phyloP scores from a whole-genome alignment of 37 sponge, comb jelly and placozoan genomes.

The Petrosia ficiformis region DNA sequence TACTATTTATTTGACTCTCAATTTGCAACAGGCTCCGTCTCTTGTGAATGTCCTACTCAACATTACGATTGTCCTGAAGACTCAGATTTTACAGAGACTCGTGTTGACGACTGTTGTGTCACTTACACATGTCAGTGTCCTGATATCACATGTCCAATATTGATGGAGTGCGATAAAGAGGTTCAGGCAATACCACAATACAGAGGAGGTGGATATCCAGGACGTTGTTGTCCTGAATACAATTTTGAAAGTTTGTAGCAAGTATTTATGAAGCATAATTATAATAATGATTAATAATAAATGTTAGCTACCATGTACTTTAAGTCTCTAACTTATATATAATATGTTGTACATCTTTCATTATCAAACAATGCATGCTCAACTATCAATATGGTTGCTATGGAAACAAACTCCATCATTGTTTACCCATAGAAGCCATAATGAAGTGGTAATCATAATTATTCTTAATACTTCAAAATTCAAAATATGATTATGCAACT shows the following conservation, averaged over 20 bases:
- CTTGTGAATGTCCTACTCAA: constrained; percentile 57
- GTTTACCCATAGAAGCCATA: too few species aligned
- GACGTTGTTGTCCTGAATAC: constrained; percentile 77
- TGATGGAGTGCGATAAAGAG: constrained; percentile 69
- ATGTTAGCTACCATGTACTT: neutral
- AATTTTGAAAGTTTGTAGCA: constrained; percentile 43
- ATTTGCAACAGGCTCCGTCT: constrained; percentile 9
- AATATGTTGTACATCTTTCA: neutral
- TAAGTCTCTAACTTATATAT: too few species aligned
- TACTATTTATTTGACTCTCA: too few species aligned
- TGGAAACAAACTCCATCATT: too few species aligned
- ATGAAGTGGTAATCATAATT: too few species aligned
- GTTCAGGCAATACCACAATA: constrained; percentile 58
- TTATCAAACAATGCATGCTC: too few species aligned
- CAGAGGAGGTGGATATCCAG: constrained; percentile 71
- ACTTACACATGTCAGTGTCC: constrained; percentile 76
- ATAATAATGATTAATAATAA: too few species aligned
- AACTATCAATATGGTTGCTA: too few species aligned
- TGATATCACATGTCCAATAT: constrained; percentile 54
- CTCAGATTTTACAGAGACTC: constrained; percentile 45
- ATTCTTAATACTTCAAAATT: too few species aligned
- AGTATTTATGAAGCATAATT: neutral
- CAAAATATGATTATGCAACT: too few species aligned
- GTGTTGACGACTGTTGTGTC: constrained; percentile 65
- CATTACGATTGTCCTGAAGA: constrained; percentile 70